Base-by-base conservation (phyloP, 1,140 invertebrate genomes). In the Portunus trituberculatus region DNA sequence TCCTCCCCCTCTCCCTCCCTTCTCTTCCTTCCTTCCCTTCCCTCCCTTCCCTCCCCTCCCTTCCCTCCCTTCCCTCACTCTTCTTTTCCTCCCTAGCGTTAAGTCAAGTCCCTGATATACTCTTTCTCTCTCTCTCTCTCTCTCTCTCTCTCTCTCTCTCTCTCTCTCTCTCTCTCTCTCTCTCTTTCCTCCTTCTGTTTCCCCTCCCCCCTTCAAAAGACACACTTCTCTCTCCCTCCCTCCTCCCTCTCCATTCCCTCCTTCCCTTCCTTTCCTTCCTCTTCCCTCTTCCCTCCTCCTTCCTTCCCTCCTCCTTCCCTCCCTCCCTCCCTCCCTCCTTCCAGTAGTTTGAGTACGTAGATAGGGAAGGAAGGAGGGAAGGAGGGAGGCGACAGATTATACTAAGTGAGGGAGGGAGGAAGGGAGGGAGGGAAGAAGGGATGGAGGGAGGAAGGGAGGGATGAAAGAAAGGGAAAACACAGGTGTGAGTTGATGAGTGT, bases 341-440 rank as follows among this genome's bases (percentile, higher is more conserved):
- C 39, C 39, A 39, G 39, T 6, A 39, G 39, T 39, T 59, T 10
- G 52, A 59, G 52, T 20, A 59, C n/a, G 31, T 28, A 84, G 10
- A 28, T 4, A 28, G 1, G n/a, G n/a, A 84, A 12, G 16, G 83
- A 12, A 1, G 83, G 31, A 20, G n/a, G 83, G 16, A 84, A 25
- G n/a, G n/a, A 29, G 83, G 31, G 76, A 82, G 16, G 76, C 76
- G 16, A 28, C 76, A 82, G 16, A 28, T 82, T 20, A 28, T 20
- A n/a, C 31, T 0, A n/a, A 84, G 83, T 4, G 28, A 29, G 31
- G n/a, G 14, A 84, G 10, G 83, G 10, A n/a, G 28, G 28, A 12
- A 10, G n/a, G n/a, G 83, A 28, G 83, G 83, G 83, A 84, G 83
- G 83, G 83, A n/a, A n/a, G n/a, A n/a, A 84, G 82, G 82, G 6